A percentile compares a stretch with the other conserved stretches of the same genome.
phyloP scores from a whole-genome alignment of 2,797 vertebrate genomes.

The Distichodus sexfasciatus region DNA sequence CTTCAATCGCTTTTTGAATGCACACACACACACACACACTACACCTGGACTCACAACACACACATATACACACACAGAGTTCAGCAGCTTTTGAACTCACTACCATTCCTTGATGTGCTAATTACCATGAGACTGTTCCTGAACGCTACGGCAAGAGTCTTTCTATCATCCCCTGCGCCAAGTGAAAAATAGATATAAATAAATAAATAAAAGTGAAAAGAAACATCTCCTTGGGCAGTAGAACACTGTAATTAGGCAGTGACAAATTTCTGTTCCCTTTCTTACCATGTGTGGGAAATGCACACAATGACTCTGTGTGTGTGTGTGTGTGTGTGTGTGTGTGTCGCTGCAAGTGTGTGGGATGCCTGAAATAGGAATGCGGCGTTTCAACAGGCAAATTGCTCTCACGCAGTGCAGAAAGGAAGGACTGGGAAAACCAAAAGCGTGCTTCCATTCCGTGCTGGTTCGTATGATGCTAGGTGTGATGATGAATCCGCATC shows the following conservation, averaged over 20 bases:
- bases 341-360: constrained; percentile 35
- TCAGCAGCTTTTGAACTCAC: constrained; percentile 16
- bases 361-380: constrained; percentile 37
- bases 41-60: constrained; percentile 5
- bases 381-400: constrained; percentile 37
- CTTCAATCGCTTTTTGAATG: neutral
- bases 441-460: constrained; percentile 19
- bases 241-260: constrained; percentile 50
- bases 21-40: neutral
- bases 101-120: constrained; percentile 30
- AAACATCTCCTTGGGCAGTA: constrained; percentile 36
- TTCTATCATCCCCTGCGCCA: constrained; percentile 21
- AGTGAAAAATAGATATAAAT: constrained; percentile 19
- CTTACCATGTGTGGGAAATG: constrained; percentile 36
- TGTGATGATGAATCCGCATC: constrained; percentile 18
- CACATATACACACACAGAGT: constrained; percentile 7
- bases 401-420: constrained; percentile 19
- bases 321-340: neutral
- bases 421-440: neutral
- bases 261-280: constrained; percentile 42
- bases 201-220: constrained; percentile 39
- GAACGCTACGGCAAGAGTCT: constrained; percentile 27
- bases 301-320: constrained; percentile 40
- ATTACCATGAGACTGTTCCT: constrained; percentile 25
- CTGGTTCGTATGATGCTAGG: constrained; percentile 8